Conservation (phyloP, 2,113 vertebrate species). For the Eulemur macaco region DNA sequence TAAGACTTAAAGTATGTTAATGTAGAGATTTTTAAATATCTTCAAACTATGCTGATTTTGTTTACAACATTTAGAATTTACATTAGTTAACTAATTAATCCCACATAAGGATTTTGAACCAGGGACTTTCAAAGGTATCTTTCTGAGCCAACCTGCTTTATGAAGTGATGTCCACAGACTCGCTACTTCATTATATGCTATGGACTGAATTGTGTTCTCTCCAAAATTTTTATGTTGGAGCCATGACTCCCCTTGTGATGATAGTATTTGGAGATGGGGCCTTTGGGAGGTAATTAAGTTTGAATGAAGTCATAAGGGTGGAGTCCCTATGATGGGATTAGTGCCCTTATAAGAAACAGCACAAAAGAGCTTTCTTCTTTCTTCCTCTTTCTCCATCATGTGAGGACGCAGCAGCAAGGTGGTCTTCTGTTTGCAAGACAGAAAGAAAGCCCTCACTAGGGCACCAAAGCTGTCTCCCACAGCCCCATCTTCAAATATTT, state of each 20-base stretch:
- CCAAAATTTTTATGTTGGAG: not conserved
- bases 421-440: not conserved
- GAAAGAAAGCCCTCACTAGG: not conserved
- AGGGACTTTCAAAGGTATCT: not conserved
- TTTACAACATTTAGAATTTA: not conserved
- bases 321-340: not conserved
- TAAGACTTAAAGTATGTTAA: not conserved
- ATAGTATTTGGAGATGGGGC: not conserved
- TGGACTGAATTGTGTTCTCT: not conserved
- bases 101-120: not conserved
- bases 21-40: not conserved
- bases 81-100: not conserved
- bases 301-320: not conserved
- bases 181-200: not conserved
- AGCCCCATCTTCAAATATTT: not conserved
- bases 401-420: not conserved
- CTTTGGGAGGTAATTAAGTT: not conserved
- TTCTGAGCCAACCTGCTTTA: not conserved
- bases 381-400: not conserved
- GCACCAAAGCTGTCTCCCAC: not conserved
- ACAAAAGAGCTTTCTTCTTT: not conserved
- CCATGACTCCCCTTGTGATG: too few species aligned
- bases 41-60: conserved; percentile 3
- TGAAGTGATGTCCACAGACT: not conserved
- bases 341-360: not conserved